A percentile compares a stretch with the other conserved stretches of the same genome.
Conservation (phyloP, 2,888 invertebrate genomes). For the Altica lythri region DNA sequence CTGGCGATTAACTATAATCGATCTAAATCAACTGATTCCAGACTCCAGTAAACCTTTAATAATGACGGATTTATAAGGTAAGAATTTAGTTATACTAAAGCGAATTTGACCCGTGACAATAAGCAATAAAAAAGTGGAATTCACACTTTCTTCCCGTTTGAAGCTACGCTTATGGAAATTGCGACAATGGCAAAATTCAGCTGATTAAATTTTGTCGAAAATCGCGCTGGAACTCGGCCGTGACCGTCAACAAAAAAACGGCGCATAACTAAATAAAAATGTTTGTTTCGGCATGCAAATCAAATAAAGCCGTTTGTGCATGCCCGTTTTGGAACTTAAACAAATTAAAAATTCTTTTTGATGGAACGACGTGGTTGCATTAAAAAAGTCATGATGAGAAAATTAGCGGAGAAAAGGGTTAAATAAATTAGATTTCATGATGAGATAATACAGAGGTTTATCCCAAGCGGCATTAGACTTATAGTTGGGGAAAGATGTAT, state of each 20-base stretch:
- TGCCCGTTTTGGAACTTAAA: conserved; percentile 41
- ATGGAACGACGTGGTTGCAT: conserved; percentile 34
- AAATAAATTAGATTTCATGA: conserved; percentile 25
- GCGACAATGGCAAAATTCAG: conserved; percentile 26
- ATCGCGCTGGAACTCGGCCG: conserved; percentile 22
- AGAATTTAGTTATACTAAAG: too few species aligned
- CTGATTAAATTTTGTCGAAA: conserved; percentile 32
- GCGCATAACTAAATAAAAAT: conserved; percentile 37
- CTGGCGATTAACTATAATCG: too few species aligned
- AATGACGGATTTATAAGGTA: too few species aligned
- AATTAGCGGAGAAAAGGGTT: conserved; percentile 27
- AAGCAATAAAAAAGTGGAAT: too few species aligned
- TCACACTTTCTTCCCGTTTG: too few species aligned
- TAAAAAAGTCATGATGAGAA: conserved; percentile 33
- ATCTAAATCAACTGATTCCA: too few species aligned
- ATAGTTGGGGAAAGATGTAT: too few species aligned
- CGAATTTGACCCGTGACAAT: too few species aligned
- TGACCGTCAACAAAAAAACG: conserved; percentile 28
- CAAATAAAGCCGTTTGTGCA: conserved; percentile 39
- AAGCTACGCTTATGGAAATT: background rate
- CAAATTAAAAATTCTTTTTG: conserved; percentile 47
- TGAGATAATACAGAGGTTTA: conserved; percentile 2
- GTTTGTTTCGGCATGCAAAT: conserved; percentile 45
- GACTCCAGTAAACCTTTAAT: too few species aligned
- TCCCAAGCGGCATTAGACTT: background rate